These are phyloP conservation scores for Lacanobia wlatinum DNA, from an alignment of 2,888 invertebrate species.

Conservation along the genomic window DNA sequence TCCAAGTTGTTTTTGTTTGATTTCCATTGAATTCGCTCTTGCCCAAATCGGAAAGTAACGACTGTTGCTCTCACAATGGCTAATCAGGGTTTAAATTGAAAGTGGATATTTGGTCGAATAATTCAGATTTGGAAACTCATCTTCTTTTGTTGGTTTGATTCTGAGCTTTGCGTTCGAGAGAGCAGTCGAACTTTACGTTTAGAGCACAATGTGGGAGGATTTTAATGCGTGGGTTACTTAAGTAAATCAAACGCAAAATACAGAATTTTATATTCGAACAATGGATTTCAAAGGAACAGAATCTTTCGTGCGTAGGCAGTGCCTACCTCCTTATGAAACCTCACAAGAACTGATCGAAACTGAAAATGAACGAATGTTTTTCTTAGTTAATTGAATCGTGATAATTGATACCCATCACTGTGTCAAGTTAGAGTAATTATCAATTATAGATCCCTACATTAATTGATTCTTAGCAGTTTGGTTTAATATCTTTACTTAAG, in stretches of 20 bases:
- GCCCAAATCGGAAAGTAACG: slow-evolving; percentile 57
- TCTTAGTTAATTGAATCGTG: slow-evolving; percentile 14
- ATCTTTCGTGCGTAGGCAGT: background rate
- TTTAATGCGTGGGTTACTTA: background rate
- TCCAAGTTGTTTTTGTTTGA: slow-evolving; percentile 43
- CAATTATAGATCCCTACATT: background rate
- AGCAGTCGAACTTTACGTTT: slow-evolving; percentile 4
- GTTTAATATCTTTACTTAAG: slow-evolving; percentile 9
- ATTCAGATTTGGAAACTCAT: slow-evolving; percentile 44
- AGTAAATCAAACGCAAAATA: background rate
- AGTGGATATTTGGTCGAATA: slow-evolving; percentile 39
- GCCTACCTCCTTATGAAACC: background rate
- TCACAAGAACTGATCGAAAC: background rate
- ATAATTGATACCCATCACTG: slow-evolving; percentile 20
- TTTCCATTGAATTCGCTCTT: slow-evolving; percentile 41
- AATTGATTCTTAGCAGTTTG: background rate
- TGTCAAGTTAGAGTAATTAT: slow-evolving; percentile 12
- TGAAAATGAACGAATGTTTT: slow-evolving; percentile 23
- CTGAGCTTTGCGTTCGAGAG: slow-evolving; percentile 24
- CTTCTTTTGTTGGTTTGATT: slow-evolving; percentile 45
- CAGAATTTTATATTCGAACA: background rate
- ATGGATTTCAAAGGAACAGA: background rate
- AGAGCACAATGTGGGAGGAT: slow-evolving; percentile 8
- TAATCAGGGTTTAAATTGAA: slow-evolving; percentile 51
- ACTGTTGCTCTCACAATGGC: slow-evolving; percentile 41